Conservation (phyloP, 2,113 vertebrate genomes). For the Dicerorhinus sumatrensis region DNA sequence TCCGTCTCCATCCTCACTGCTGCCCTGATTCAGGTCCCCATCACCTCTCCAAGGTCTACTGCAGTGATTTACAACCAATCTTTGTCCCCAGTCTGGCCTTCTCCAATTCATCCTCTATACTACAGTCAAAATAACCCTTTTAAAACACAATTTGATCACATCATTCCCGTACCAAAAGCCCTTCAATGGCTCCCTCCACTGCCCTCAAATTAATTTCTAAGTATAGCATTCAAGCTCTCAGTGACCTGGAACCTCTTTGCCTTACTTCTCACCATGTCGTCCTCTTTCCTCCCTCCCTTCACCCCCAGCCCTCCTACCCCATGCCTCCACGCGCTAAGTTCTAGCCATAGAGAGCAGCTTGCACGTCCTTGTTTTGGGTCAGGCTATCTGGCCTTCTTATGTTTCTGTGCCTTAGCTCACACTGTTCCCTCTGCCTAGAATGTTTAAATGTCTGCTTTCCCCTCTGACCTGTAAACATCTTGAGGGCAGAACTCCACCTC, state of each 20-base stretch:
- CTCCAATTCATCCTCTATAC: not conserved
- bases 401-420: conserved; percentile 10
- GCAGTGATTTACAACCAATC: not conserved
- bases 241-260: not conserved
- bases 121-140: conserved; percentile 1
- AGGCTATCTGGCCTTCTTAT: not conserved
- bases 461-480: conserved; percentile 1
- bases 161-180: not conserved
- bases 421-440: not conserved
- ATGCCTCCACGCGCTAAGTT: not conserved
- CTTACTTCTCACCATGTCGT: not conserved
- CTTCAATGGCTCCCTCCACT: not conserved
- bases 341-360: not conserved
- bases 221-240: not conserved
- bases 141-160: conserved; percentile 31
- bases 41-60: not conserved
- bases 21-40: not conserved
- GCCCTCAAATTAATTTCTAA: conserved; percentile 37
- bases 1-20: not conserved
- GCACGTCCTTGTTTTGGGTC: not conserved
- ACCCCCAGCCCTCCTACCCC: not conserved
- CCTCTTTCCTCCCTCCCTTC: not conserved
- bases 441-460: not conserved
- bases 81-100: not conserved
- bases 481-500: not conserved